Evolutionary conservation across 2,888 invertebrate genomes (phyloP).

Genomic region (Zele albiditarsus): DNA sequence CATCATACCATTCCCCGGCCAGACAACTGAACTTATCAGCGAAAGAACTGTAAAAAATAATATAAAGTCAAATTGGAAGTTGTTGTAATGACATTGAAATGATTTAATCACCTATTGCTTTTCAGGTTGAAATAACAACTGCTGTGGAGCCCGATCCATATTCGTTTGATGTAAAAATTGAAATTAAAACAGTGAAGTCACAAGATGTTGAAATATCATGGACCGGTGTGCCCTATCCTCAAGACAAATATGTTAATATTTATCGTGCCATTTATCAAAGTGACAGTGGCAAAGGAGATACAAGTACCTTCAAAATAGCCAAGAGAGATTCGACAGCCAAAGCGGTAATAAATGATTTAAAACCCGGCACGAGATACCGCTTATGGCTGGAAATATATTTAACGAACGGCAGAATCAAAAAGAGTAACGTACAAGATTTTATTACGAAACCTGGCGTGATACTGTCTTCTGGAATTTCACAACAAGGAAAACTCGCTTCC

Average conservation of each 20-base stretch:
- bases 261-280: constrained; percentile 89
- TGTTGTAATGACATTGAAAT: neutral
- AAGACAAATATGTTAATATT: constrained; percentile 92
- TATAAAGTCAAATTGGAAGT: neutral
- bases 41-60: constrained; percentile 77
- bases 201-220: constrained; percentile 86
- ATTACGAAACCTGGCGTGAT: constrained; percentile 84
- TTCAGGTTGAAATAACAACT: constrained; percentile 66
- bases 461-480: constrained; percentile 73
- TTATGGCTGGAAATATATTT: constrained; percentile 92
- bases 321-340: constrained; percentile 82
- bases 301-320: constrained; percentile 83
- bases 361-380: constrained; percentile 88
- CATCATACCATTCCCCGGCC: constrained; percentile 87
- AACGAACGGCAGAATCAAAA: constrained; percentile 91
- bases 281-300: constrained; percentile 83
- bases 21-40: constrained; percentile 84
- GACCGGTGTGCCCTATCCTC: constrained; percentile 90
- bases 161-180: constrained; percentile 86
- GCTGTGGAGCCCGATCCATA: constrained; percentile 80
- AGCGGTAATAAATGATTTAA: constrained; percentile 80
- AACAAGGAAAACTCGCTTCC: constrained; percentile 76
- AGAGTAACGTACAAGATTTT: constrained; percentile 91
- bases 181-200: constrained; percentile 84
- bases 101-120: neutral